phyloP scores from a whole-genome alignment of 1,140 invertebrate species.

The Papilio xuthus region DNA sequence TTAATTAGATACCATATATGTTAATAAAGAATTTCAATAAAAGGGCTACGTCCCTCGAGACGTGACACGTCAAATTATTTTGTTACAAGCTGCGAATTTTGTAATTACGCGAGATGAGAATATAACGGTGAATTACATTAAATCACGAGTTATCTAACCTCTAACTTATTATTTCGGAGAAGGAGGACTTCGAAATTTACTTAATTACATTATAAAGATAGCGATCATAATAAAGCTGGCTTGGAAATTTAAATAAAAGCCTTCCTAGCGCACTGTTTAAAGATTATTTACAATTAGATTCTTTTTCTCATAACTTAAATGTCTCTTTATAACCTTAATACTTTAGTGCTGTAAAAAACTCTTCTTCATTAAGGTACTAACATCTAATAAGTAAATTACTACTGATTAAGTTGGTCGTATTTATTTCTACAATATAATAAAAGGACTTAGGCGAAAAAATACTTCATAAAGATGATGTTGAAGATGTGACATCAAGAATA shows the following conservation, averaged over 20 bases:
- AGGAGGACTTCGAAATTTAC: conserved; percentile 69
- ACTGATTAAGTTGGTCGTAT: neutral
- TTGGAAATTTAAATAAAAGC: conserved; percentile 31
- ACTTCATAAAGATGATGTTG: neutral
- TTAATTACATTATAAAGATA: conserved; percentile 74
- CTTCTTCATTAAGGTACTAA: neutral
- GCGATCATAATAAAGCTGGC: conserved; percentile 61
- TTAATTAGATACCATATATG: neutral
- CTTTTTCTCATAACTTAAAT: neutral
- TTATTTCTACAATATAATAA: neutral
- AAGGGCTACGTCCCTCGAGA: conserved; percentile 33
- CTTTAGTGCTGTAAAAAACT: neutral
- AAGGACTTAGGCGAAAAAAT: neutral
- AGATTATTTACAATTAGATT: neutral
- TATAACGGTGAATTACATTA: conserved; percentile 62
- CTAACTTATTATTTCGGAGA: conserved; percentile 66
- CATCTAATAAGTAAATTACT: neutral
- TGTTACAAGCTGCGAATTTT: conserved; percentile 50
- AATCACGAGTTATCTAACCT: conserved; percentile 62
- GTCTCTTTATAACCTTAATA: neutral
- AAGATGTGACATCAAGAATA: neutral
- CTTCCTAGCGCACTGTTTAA: neutral
- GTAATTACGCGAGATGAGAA: conserved; percentile 61
- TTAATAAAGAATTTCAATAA: conserved; percentile 2
- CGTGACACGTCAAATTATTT: conserved; percentile 41